Evolutionary conservation across 1,140 invertebrate species (phyloP), one percentile per base, ranked within the genome.

Genomic region (Atta cephalotes): DNA sequence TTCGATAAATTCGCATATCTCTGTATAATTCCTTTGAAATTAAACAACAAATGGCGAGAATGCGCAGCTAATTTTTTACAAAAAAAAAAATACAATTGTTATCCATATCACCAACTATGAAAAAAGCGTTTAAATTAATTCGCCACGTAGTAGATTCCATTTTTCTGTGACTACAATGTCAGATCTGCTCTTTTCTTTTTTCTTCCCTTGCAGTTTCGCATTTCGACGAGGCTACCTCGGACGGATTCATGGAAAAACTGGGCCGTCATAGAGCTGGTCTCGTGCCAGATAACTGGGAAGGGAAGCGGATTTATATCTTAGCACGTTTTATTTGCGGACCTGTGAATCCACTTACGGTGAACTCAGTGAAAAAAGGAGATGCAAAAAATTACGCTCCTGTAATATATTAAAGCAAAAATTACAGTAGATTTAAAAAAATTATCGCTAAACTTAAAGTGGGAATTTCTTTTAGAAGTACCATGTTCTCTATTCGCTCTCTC

Each of bases 281-380:
- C 68, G 72, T 72, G 87, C 65, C 35, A 88, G 76, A 77, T 77
- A 87, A 68, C 82, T 31, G 53, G 53, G 18, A 35, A 66, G 14
- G 60, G 31, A 81, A 71, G 78, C 74, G 82, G 72, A 89, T 89
- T 84, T 84, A 84, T 84, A 84, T 84, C 70, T 82, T 74, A 82
- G 80, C 80, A 81, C 79, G 66, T 81, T 81, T 81, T 81, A 81
- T 81, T 81, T 81, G 68, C 80, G 56, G 70, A 72, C 35, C 80
- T 74, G 56, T 49, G 68, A 74, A 74, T 84, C 68, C 56, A 84
- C 70, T 84, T 84, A 84, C 68, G 53, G 53, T 58, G 10, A 62
- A 62, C 51, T 71, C 25, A 9, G 31, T 10, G 10, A 60, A 60
- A 72, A 71, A 79, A 35, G 3, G 39, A 16, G 25, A 31, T 21